phyloP scores from a whole-genome alignment of 2,797 vertebrate species.

The Gambelia wislizenii region DNA sequence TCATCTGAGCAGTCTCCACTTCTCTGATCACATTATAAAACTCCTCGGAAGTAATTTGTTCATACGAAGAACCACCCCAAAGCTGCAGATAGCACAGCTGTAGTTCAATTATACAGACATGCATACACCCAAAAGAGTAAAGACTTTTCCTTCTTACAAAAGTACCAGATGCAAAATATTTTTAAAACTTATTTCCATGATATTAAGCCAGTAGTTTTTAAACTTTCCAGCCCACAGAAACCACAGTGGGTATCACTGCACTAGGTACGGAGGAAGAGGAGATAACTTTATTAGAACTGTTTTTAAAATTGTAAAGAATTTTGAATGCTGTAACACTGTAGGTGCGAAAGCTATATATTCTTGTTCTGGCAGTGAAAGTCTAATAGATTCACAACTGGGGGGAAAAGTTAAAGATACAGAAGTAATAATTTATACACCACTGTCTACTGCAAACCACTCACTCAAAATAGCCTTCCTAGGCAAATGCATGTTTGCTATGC shows the following conservation, averaged over 20 bases:
- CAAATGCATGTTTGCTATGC: neutral
- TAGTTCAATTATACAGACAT: neutral
- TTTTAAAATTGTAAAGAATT: neutral
- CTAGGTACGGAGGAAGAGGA: neutral
- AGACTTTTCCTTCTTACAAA: neutral
- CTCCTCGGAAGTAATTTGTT: neutral
- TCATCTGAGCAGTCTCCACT: neutral
- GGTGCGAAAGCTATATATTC: neutral
- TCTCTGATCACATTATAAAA: too few relatives aligned
- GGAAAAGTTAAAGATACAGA: neutral
- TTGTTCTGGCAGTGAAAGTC: neutral
- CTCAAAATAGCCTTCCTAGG: neutral
- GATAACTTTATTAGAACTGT: neutral
- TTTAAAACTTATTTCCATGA: neutral
- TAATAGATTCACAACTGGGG: neutral
- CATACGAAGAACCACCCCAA: neutral
- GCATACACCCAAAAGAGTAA: neutral
- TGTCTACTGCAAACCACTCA: neutral
- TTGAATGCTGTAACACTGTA: neutral
- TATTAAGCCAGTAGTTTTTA: neutral
- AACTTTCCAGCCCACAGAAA: constrained; percentile 5
- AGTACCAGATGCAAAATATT: neutral
- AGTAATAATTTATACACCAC: constrained; percentile 18
- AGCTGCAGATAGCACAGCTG: neutral
- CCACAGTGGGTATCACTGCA: neutral